Evolutionary conservation across 1,140 invertebrate genomes (phyloP), one percentile per base, ranked within the genome.

Genomic region (Thalassaphorura encarpata): DNA sequence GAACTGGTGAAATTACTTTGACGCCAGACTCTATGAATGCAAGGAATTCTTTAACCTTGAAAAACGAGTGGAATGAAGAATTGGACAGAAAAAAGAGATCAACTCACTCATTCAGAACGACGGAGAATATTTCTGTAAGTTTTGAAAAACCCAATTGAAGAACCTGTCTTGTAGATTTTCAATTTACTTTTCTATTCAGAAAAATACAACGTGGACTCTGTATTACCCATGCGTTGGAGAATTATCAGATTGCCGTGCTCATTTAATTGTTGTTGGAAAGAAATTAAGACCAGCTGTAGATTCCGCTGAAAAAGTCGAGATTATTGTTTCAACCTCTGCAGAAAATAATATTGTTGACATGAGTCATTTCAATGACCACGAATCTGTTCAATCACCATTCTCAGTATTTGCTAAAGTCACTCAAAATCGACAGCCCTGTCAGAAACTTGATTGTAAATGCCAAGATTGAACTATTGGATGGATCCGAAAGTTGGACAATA

Each of bases 361-460:
- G 54, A 50, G 54, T 39, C 33, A 11, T 11, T 36, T 11, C 33
- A 36, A 11, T 36, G n/a, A 28, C n/a, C 48, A 49, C 2, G 36
- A 19, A 6, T 19, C 45, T 19, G 49, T 46, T 46, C 16, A 31
- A 11, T 49, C 45, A 11, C 59, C 59, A 15, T 61, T 56, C 27
- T 24, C 59, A 15, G 41, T 61, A 2, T 53, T 45, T 43, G 59
- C 59, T 21, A 61, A 47, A 52, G 46, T 61, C 21, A 48, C 46
- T 48, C 26, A 8, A 6, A 28, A 26, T 26, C 18, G 11, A 5
- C 27, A 8, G 6, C 46, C 27, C n/a, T 8, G 26, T 48, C 11
- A 24, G 21, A 28, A 28, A 15, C 6, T 11, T 43, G 11, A 18
- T 8, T 18, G 11, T 21, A 11, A 18, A 8, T n/a, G 11, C 11